These are phyloP conservation scores for Nudaria mundana DNA, from an alignment of 2,888 invertebrate species.

Conservation along the genomic window DNA sequence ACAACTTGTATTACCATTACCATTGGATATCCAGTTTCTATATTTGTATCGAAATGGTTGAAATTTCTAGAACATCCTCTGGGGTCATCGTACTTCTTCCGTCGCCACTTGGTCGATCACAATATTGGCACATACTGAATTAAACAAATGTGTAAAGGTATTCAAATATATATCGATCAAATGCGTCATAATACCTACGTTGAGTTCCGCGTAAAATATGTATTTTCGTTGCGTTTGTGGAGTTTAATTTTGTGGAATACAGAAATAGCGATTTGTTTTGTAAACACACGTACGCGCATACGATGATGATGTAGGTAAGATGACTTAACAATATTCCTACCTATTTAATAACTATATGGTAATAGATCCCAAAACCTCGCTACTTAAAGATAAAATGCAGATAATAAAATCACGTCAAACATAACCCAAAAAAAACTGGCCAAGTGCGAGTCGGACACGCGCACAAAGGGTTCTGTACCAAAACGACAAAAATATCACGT, in stretches of 20 bases:
- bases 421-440: too few relatives aligned
- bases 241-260: constrained; percentile 22
- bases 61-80: constrained; percentile 4
- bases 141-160: constrained; percentile 2
- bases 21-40: too few relatives aligned
- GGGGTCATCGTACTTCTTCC: constrained; percentile 19
- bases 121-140: constrained; percentile 13
- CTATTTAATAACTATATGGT: neutral
- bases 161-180: constrained; percentile 20
- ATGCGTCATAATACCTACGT: constrained; percentile 28
- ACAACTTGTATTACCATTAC: too few relatives aligned
- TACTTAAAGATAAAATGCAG: too few relatives aligned
- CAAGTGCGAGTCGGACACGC: too few relatives aligned
- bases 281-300: constrained; percentile 19
- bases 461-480: too few relatives aligned
- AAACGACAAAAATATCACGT: too few relatives aligned
- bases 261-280: constrained; percentile 30
- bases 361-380: too few relatives aligned
- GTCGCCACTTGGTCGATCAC: constrained; percentile 2
- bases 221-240: constrained; percentile 24
- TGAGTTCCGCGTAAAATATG: constrained; percentile 20
- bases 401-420: too few relatives aligned
- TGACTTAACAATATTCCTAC: neutral
- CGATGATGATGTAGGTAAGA: neutral
- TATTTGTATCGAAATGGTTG: too few relatives aligned